Conservation (phyloP, 2,797 vertebrate genomes). For the Apogon talboti region DNA sequence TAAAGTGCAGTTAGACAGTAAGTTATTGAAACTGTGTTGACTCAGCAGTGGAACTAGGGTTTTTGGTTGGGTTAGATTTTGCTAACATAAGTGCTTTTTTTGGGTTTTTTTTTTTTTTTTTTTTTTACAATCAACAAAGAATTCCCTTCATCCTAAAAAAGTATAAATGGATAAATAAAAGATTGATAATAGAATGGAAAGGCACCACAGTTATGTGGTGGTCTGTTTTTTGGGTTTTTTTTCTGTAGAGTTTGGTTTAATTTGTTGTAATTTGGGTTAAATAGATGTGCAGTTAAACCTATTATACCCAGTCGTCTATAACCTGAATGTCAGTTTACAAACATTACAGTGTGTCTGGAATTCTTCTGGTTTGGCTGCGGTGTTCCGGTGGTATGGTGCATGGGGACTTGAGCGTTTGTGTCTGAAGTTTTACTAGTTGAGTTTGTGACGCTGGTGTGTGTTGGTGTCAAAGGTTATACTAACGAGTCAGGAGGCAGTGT, state of each 20-base stretch:
- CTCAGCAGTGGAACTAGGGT: too few relatives aligned
- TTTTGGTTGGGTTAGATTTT: too few relatives aligned
- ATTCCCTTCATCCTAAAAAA: background rate
- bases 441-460: background rate
- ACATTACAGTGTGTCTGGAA: constrained; percentile 15
- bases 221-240: background rate
- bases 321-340: background rate
- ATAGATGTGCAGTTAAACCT: background rate
- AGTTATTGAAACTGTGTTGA: too few relatives aligned
- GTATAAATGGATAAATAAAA: background rate
- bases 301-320: too few relatives aligned
- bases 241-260: constrained; percentile 4
- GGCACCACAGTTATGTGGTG: background rate
- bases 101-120: too few relatives aligned
- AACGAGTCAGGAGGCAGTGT: constrained; percentile 1
- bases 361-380: background rate
- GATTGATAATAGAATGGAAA: background rate
- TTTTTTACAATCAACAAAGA: background rate
- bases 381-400: constrained; percentile 8
- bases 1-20: too few relatives aligned
- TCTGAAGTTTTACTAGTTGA: too few relatives aligned
- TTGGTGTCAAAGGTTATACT: constrained; percentile 18
- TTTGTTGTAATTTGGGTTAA: background rate
- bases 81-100: too few relatives aligned
- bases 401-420: background rate